These are phyloP conservation scores for Syrphus vitripennis DNA, from an alignment of 2,888 invertebrate genomes.

Conservation along the genomic window DNA sequence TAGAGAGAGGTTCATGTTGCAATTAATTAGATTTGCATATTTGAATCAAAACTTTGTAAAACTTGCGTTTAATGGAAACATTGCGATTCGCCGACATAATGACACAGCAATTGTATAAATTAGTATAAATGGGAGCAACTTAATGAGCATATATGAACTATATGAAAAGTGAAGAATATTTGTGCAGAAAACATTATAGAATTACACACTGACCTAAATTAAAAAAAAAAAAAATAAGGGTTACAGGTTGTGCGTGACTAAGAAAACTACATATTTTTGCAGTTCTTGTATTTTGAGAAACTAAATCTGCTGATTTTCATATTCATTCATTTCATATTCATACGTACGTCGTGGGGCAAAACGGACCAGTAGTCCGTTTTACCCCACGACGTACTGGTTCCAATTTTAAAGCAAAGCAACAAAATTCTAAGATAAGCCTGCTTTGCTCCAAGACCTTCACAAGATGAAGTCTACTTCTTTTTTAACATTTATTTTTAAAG, in stretches of 20 bases:
- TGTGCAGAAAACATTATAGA: background rate
- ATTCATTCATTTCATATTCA: too few relatives aligned
- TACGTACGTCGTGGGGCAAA: too few relatives aligned
- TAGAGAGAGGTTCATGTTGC: background rate
- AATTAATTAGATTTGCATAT: slow-evolving; percentile 48
- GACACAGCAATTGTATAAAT: slow-evolving; percentile 56
- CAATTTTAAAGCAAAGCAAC: too few relatives aligned
- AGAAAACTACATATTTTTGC: background rate
- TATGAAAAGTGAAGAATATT: slow-evolving; percentile 4
- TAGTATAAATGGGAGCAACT: slow-evolving; percentile 13
- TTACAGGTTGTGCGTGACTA: background rate
- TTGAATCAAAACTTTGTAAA: slow-evolving; percentile 14
- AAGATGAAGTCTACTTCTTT: too few relatives aligned
- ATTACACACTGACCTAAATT: slow-evolving; percentile 29
- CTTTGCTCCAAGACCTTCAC: too few relatives aligned
- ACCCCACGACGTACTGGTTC: too few relatives aligned
- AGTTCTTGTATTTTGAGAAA: background rate
- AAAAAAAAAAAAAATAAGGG: background rate
- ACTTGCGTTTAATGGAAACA: slow-evolving; percentile 26
- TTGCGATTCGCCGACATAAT: slow-evolving; percentile 52
- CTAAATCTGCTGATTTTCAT: background rate
- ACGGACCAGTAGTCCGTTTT: too few relatives aligned
- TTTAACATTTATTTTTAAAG: too few relatives aligned
- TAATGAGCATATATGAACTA: background rate
- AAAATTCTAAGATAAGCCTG: too few relatives aligned